Conservation (phyloP, 2,888 invertebrate species). For the Eumerus sabulonum region DNA sequence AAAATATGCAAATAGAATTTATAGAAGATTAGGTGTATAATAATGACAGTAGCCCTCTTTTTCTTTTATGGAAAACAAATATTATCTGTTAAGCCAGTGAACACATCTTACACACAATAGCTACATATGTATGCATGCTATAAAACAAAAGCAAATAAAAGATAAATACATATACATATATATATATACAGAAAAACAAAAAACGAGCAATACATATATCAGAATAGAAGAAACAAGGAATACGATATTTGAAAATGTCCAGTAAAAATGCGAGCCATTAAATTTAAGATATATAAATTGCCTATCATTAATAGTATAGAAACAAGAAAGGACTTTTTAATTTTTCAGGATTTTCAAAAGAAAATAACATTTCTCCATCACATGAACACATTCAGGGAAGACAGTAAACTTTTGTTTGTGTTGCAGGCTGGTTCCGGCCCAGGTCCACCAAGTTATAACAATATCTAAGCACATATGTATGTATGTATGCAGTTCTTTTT, state of each 20-base stretch:
- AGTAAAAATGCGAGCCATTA: slow-evolving; percentile 59
- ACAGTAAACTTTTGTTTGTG: slow-evolving; percentile 35
- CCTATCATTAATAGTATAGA: slow-evolving; percentile 62
- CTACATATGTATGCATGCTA: too few relatives aligned
- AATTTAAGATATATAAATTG: slow-evolving; percentile 65
- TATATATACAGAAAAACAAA: slow-evolving; percentile 7
- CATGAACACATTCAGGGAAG: slow-evolving; percentile 25
- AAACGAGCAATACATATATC: slow-evolving; percentile 10
- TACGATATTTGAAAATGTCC: slow-evolving; percentile 45
- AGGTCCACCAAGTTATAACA: too few relatives aligned
- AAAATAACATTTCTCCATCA: slow-evolving; percentile 22
- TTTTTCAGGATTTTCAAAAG: slow-evolving; percentile 41
- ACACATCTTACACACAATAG: too few relatives aligned
- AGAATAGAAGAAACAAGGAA: slow-evolving; percentile 25
- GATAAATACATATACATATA: too few relatives aligned
- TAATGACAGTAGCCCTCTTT: too few relatives aligned
- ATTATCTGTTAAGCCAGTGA: too few relatives aligned
- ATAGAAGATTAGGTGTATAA: slow-evolving; percentile 12
- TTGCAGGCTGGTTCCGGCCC: too few relatives aligned
- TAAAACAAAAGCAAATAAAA: too few relatives aligned
- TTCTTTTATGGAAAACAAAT: too few relatives aligned
- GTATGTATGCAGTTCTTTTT: too few relatives aligned
- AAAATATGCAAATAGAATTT: slow-evolving; percentile 53
- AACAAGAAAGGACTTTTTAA: slow-evolving; percentile 60
- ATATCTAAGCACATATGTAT: too few relatives aligned